These are phyloP conservation scores for Uropetala carovei DNA, from an alignment of 2,888 invertebrate species.

Conservation along the genomic window DNA sequence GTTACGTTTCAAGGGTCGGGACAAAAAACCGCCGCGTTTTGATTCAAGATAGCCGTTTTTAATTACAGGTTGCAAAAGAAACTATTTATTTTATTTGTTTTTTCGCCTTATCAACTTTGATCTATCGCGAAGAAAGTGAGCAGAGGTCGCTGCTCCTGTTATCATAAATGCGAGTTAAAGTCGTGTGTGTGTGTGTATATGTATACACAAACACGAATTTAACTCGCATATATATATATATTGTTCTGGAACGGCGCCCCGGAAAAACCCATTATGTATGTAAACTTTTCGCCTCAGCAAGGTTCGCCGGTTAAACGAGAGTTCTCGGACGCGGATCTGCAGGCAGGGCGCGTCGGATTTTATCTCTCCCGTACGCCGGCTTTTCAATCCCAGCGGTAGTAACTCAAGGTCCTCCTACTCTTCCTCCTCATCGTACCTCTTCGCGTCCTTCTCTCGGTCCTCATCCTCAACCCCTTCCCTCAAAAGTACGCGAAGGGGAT, in stretches of 20 bases:
- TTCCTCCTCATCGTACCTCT: neutral
- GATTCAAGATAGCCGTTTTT: too few relatives aligned
- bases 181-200: neutral
- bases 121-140: too few relatives aligned
- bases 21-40: too few relatives aligned
- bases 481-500: neutral
- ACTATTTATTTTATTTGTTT: too few relatives aligned
- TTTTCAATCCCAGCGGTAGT: constrained; percentile 11
- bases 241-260: neutral
- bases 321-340: constrained; percentile 68
- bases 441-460: too few relatives aligned
- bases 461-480: too few relatives aligned
- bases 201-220: neutral
- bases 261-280: constrained; percentile 25
- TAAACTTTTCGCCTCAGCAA: neutral
- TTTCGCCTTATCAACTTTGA: too few relatives aligned
- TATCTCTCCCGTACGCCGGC: constrained; percentile 66
- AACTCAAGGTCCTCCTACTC: constrained; percentile 10
- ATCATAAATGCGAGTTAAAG: neutral
- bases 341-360: constrained; percentile 68
- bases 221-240: too few relatives aligned
- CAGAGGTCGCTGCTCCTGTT: too few relatives aligned
- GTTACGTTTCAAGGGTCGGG: too few relatives aligned
- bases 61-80: too few relatives aligned
- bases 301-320: neutral